Evolutionary conservation across 2,888 invertebrate genomes (phyloP), one percentile per base, ranked within the genome.

Genomic region (Zhengitettix transpicula): DNA sequence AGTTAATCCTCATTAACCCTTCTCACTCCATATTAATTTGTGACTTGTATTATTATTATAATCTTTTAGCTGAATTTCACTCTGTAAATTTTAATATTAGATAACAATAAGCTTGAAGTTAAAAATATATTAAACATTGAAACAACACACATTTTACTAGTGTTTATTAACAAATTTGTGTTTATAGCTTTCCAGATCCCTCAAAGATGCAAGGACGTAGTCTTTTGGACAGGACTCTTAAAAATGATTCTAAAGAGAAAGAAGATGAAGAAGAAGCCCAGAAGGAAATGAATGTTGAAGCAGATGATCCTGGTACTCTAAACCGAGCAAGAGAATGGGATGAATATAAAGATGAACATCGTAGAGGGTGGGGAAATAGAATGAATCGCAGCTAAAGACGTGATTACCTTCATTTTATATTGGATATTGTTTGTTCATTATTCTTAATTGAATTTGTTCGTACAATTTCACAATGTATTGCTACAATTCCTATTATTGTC

Each of bases 301-400:
- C 73, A 0, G 92, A 93, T 64, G 87, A 93, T 72, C 78, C 81
- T 0, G 85, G 85, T 59, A 75, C 80, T 67, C 70, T 89, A 62
- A 79, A 74, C 42, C 77, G 82, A 59, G 76, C 81, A 67, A 79
- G 89, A 40, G 79, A 77, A 60, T 84, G 84, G 81, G 93, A 93
- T 73, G 93, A 93, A 65, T 92, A 85, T 70, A 92, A 91, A 70
- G 93, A 94, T 73, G 85, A 84, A 14, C 89, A 91, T 69, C 81
- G 87, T 61, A 79, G 91, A 61, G 93, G 93, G 12, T 89, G 87
- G 83, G 93, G 93, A 55, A 93, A 93, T 74, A 57, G 64, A 10
- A 61, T 61, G 58, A 64, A 64, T 42, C 59, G 64, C 15, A 64
- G 64, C 40, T 64, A 55, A 58, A n/a, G n/a, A n/a, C n/a, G n/a